Evolutionary conservation across 2,797 vertebrate genomes (phyloP), one percentile per base, ranked within the genome.

Genomic region (Neomorphus geoffroyi): DNA sequence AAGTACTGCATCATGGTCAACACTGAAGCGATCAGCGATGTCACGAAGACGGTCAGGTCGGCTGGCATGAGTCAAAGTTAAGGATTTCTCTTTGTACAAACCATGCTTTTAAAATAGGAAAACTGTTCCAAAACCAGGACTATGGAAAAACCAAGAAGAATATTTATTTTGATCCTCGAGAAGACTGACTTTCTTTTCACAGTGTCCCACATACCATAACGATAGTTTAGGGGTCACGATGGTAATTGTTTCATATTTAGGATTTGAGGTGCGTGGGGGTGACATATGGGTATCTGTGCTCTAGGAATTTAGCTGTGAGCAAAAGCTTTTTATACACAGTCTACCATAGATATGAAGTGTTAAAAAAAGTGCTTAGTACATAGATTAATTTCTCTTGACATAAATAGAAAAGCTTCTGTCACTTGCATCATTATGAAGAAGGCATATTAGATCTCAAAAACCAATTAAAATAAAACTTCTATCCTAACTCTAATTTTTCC

Each of bases 1-100:
- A 96, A 99, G 98, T 18, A 99, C 98, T 50, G 99, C 99, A n/a
- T 99, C 98, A 0, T 99, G 99, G 97, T 99, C 99, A 90, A 99
- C 98, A 8, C 97, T 98, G 97, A 99, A 99, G 88, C 99, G 98
- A 95, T 99, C 98, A 26, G 99, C 99, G 37, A 99, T 99, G 96
- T 99, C 98, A 88, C 98, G 99, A 89, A 99, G 98, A 73, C 99
- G 98, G 96, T 99, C 99, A 60, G 99, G 99, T 46, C 99, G 99
- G 97, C 99, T 99, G 92, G 30, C 75, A 54, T 77, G 15, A 73
- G 72, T 65, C 75, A 88, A 32, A 70, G 95, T 98, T 98, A 98
- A 98, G 98, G 97, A 97, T 88, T 77, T 85, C 67, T 86, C 37
- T 73, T 54, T 71, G 37, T 84, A 83, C 41, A 85, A 81, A 80